A percentile compares a stretch with the other conserved stretches of the same genome.
These are phyloP conservation scores for Hylaea fasciaria DNA, from an alignment of 2,888 invertebrate species.

Conservation along the genomic window DNA sequence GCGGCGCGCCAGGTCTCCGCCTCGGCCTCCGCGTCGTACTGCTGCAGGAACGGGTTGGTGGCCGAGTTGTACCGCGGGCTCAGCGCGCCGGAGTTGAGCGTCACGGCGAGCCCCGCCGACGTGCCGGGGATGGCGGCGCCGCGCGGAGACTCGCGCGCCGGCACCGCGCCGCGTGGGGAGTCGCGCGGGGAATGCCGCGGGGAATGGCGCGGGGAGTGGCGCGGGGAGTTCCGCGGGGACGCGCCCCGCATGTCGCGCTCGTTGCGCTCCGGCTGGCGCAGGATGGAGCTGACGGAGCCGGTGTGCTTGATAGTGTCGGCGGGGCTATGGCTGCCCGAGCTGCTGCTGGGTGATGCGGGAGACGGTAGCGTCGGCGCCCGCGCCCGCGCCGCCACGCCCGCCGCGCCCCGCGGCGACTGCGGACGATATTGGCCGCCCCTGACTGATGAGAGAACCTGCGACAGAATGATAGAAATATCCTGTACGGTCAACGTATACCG, in stretches of 20 bases:
- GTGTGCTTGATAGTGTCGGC: conserved; percentile 90
- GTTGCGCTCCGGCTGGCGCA: conserved; percentile 73
- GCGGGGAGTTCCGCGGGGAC: conserved; percentile 72
- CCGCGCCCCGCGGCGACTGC: conserved; percentile 87
- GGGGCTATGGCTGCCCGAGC: conserved; percentile 92
- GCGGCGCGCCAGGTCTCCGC: conserved; percentile 80
- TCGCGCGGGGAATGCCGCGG: conserved; percentile 64
- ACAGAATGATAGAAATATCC: background rate
- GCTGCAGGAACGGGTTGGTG: conserved; percentile 87
- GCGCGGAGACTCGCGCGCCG: conserved; percentile 58
- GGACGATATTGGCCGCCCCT: conserved; percentile 89
- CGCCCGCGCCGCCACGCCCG: conserved; percentile 74
- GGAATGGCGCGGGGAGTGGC: conserved; percentile 58
- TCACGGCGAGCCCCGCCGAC: conserved; percentile 86
- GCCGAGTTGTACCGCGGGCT: conserved; percentile 76
- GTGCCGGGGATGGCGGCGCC: conserved; percentile 83
- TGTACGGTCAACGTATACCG: too few relatives aligned
- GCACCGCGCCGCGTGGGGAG: conserved; percentile 65
- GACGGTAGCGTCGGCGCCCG: conserved; percentile 75
- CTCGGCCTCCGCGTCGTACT: conserved; percentile 81
- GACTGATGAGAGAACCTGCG: conserved; percentile 89
- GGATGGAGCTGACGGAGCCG: conserved; percentile 78
- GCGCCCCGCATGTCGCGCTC: conserved; percentile 67
- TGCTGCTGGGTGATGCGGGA: conserved; percentile 95
- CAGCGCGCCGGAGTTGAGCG: conserved; percentile 76